Evolutionary conservation across 2,113 vertebrate species (phyloP), one percentile per base, ranked within the genome.

Genomic region (Nothobranchius furzeri): DNA sequence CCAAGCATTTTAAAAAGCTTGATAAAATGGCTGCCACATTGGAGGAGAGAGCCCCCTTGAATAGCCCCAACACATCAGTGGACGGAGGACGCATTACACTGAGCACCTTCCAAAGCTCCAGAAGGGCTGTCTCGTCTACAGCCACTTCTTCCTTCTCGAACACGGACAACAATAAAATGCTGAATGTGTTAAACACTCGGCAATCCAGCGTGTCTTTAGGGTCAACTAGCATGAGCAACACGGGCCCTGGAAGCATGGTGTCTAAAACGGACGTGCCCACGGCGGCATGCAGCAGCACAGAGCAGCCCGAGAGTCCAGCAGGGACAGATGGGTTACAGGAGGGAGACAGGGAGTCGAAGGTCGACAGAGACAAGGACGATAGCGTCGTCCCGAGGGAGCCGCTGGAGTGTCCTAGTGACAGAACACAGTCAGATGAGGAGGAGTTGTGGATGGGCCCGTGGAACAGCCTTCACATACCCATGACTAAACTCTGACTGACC

Each of bases 391-490:
- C 74, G 73, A 92, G 87, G 76, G 95, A 94, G 64, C 63, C 91
- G 42, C 59, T 92, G 81, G 95, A 95, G 78, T 93, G 91, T 1
- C 95, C 92, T 8, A 94, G 95, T 15, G 95, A 98, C 75, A 93
- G 95, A 60, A 94, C 94, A 0, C 96, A 95, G 78, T 95, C 96
- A 0, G 97, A 98, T 0, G 95, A 98, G 20, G 97, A 98, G 20
- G 96, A 98, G 78, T 90, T 99, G 12, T 98, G 97, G 97, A 98
- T 98, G 97, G 97, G 97, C 47, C 96, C 97, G 14, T 98, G 96
- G 96, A 98, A 97, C 90, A 98, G 93, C 76, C 96, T 98, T 73
- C 96, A 98, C 91, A 99, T 99, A 94, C 97, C 97, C 93, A 99
- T 98, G 97, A 99, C 97, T 82, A 99, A 99, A 95, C 95, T 99